A percentile compares a stretch with the other conserved stretches of the same genome.
Evolutionary conservation across 2,797 vertebrate genomes (phyloP).

Genomic region (Delichon dasypus): DNA sequence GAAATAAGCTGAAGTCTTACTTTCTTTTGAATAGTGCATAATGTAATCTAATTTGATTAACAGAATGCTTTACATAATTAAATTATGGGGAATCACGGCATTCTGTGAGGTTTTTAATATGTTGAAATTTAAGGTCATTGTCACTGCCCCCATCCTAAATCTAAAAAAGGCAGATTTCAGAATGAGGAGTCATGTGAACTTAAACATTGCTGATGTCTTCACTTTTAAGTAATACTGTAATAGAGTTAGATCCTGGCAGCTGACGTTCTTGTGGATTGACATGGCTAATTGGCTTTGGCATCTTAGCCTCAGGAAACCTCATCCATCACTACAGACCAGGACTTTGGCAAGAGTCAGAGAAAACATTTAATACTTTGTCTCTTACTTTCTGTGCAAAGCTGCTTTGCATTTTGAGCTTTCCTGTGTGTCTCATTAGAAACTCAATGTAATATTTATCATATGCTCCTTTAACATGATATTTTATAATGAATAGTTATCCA

Average conservation of each 20-base stretch:
- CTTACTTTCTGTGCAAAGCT: constrained; percentile 37
- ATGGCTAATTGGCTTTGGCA: constrained; percentile 76
- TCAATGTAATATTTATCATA: background rate
- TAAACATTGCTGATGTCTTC: constrained; percentile 63
- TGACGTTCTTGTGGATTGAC: constrained; percentile 70
- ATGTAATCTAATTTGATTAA: constrained; percentile 64
- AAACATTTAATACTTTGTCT: constrained; percentile 68
- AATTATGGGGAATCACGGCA: constrained; percentile 55
- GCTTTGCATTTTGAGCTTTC: constrained; percentile 17
- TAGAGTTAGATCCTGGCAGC: constrained; percentile 68
- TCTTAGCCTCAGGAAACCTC: constrained; percentile 70
- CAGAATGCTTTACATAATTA: constrained; percentile 45
- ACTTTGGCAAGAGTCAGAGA: constrained; percentile 52
- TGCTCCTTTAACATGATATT: background rate
- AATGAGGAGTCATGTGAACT: constrained; percentile 63
- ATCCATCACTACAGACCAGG: constrained; percentile 66
- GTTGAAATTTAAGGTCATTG: constrained; percentile 51
- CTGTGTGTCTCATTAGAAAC: background rate
- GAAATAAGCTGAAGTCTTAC: background rate
- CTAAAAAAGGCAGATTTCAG: constrained; percentile 55
- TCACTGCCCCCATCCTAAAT: constrained; percentile 40
- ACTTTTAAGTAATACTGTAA: constrained; percentile 69
- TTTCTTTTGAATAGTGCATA: constrained; percentile 48
- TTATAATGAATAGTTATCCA: background rate
- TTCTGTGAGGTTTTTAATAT: constrained; percentile 35